phyloP scores from a whole-genome alignment of 2,888 invertebrate genomes.

The Drosophila lacicola region DNA sequence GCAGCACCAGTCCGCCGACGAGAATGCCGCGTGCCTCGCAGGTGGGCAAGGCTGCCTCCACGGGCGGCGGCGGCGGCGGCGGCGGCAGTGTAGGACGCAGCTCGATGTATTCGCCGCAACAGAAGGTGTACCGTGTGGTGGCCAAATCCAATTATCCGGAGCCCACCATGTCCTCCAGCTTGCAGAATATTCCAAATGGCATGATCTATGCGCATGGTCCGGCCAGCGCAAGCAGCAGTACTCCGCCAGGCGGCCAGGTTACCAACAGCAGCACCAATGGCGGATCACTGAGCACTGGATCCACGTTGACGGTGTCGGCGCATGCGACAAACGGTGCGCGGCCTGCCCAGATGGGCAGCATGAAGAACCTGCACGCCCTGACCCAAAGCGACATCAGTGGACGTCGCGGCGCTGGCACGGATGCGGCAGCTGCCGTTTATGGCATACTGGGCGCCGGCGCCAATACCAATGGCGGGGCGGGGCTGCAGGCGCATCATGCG shows the following conservation, averaged over 20 bases:
- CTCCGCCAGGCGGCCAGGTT: constrained; percentile 45
- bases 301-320: constrained; percentile 47
- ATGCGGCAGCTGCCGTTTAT: constrained; percentile 62
- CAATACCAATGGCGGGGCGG: constrained; percentile 69
- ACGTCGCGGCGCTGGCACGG: constrained; percentile 64
- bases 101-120: constrained; percentile 84
- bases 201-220: constrained; percentile 81
- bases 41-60: constrained; percentile 64
- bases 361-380: constrained; percentile 83
- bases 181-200: constrained; percentile 85
- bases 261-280: constrained; percentile 43
- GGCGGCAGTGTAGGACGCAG: constrained; percentile 70
- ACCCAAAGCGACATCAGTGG: constrained; percentile 83
- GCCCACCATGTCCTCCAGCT: constrained; percentile 85
- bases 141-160: constrained; percentile 84
- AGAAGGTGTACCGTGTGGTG: constrained; percentile 83
- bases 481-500: constrained; percentile 82
- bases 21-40: constrained; percentile 83
- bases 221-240: constrained; percentile 65
- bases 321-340: constrained; percentile 67
- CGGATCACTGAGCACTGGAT: constrained; percentile 52
- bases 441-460: constrained; percentile 66
- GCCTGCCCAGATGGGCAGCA: constrained; percentile 78
- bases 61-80: constrained; percentile 45
- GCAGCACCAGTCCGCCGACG: constrained; percentile 82